Base-by-base conservation (phyloP, 2,113 vertebrate species). In the Larimichthys crocea region DNA sequence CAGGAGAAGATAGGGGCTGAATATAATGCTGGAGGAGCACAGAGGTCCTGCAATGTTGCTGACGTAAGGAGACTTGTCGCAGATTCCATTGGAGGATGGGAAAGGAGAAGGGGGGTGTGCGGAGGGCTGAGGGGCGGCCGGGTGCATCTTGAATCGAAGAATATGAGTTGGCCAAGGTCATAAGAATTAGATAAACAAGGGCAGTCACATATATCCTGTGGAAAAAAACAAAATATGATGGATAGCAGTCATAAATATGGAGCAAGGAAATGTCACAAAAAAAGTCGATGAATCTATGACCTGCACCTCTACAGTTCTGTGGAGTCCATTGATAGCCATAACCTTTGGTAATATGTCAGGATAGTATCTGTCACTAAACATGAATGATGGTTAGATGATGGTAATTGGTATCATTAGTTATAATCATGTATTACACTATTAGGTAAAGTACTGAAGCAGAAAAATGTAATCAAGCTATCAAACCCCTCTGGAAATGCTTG, bases 11-110 rank as follows among this genome's bases (percentile, higher is more conserved):
- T 91, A 86, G 84, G 78, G 64, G 81, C 85, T 91, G 88, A 91
- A 89, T 89, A 63, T 91, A 91, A 92, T 86, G 88, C 90, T 70
- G 81, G 85, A 79, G 82, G 91, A 92, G 84, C 75, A 91, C 86
- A 92, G 86, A 91, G 94, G 91, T 93, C 92, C 91, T 78, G 92
- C 88, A 89, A 91, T 92, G 89, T 87, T 89, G 94, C 93, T 94
- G 93, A 94, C 85, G 88, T 91, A 91, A 87, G 88, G 86, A 85
- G 84, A 91, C 76, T 81, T 70, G 63, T 76, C 29, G 89, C 89
- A 80, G 74, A 92, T 88, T 86, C 79, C 80, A 90, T 87, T 86
- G 88, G 87, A 92, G 88, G 88, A 92, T 80, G 61, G n/a, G 75
- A 64, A 64, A 80, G 74, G 70, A 89, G 77, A 60, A 52, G 24